A percentile compares a stretch with the other conserved stretches of the same genome.
These are phyloP conservation scores for Entomyzon cyanotis DNA, from an alignment of 2,113 vertebrate genomes.

Conservation along the genomic window DNA sequence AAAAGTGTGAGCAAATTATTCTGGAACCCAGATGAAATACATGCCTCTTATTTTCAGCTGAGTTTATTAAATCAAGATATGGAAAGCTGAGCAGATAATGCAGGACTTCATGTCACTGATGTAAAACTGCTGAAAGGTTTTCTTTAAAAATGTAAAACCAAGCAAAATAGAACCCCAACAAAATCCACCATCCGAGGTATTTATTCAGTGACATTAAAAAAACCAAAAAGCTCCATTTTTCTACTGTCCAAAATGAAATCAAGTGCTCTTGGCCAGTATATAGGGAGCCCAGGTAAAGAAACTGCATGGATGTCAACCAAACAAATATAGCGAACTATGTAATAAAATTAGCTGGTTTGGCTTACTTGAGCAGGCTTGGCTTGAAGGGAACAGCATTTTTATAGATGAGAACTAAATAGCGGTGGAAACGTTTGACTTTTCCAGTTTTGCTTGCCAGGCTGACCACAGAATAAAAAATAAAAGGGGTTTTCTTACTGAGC, in stretches of 20 bases:
- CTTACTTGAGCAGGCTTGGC: not conserved
- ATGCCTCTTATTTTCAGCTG: not conserved
- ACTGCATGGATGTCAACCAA: not conserved
- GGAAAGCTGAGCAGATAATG: not conserved
- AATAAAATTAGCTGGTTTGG: not conserved
- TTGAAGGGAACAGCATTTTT: not conserved
- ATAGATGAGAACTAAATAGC: not conserved
- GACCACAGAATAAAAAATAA: not conserved
- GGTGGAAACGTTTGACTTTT: not conserved
- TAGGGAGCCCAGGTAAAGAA: not conserved
- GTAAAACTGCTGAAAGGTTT: not conserved
- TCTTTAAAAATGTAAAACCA: not conserved
- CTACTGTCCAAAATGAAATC: not conserved
- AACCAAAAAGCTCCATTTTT: not conserved
- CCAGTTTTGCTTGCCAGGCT: not conserved
- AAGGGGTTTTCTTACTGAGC: not conserved
- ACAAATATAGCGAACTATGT: not conserved
- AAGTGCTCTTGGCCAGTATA: not conserved
- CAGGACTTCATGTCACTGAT: not conserved
- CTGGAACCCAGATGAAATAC: not conserved
- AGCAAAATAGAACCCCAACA: not conserved
- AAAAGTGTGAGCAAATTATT: not conserved
- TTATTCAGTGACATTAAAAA: not conserved
- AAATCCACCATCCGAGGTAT: not conserved
- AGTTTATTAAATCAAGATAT: not conserved